Conservation (phyloP, 1,140 invertebrate species). For the Gonatopus flavifemur region DNA sequence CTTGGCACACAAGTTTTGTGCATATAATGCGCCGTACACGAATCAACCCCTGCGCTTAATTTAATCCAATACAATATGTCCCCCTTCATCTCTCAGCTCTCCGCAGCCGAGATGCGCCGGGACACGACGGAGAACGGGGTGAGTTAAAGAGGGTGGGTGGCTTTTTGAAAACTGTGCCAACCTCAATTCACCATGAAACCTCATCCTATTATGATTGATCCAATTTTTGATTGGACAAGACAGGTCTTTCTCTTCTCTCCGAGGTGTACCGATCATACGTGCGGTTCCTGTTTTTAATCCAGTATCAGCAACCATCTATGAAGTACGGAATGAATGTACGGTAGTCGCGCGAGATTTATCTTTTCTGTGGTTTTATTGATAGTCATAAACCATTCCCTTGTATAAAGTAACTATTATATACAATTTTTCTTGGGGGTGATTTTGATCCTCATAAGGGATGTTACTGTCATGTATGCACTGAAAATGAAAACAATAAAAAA, state of each 20-base stretch:
- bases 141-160: slow-evolving; percentile 46
- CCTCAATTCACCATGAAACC: slow-evolving; percentile 53
- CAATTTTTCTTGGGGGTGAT: too few species aligned
- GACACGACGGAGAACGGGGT: slow-evolving; percentile 20
- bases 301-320: too few species aligned
- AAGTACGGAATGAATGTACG: too few species aligned
- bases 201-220: slow-evolving; percentile 55
- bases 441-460: too few species aligned
- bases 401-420: too few species aligned
- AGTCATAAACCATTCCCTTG: too few species aligned
- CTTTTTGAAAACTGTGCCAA: slow-evolving; percentile 55
- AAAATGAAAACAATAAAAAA: too few species aligned
- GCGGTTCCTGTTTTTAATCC: too few species aligned
- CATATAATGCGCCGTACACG: slow-evolving; percentile 41
- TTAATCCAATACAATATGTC: slow-evolving; percentile 59
- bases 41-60: slow-evolving; percentile 44
- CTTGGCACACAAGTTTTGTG: slow-evolving; percentile 54
- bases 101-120: too few species aligned
- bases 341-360: too few species aligned
- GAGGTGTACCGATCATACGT: slow-evolving; percentile 24
- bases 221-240: slow-evolving; percentile 44
- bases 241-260: slow-evolving; percentile 38
- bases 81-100: slow-evolving; percentile 25
- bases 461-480: too few species aligned
- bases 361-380: too few species aligned